Conservation (phyloP, 1,140 invertebrate genomes). For the Drusus annulatus region DNA sequence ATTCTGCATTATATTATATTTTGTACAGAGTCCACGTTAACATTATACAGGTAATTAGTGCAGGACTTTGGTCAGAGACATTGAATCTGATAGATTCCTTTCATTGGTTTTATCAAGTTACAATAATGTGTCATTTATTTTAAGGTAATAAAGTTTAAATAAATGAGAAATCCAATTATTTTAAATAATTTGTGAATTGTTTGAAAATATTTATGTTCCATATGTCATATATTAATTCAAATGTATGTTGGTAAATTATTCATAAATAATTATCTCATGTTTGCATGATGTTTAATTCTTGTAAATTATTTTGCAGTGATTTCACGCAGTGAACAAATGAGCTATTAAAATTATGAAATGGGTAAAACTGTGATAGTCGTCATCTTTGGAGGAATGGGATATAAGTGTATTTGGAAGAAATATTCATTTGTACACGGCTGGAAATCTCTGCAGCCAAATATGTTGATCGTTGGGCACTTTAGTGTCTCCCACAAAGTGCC, state of each 20-base stretch:
- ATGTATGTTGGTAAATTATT: slow-evolving; percentile 39
- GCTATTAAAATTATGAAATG: neutral
- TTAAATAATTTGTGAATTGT: slow-evolving; percentile 37
- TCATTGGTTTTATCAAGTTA: neutral
- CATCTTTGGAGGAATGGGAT: neutral
- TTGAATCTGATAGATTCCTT: too few relatives aligned
- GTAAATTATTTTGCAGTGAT: slow-evolving; percentile 45
- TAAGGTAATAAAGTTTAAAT: neutral
- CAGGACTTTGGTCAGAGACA: slow-evolving; percentile 26
- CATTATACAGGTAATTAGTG: slow-evolving; percentile 40
- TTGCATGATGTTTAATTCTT: slow-evolving; percentile 45
- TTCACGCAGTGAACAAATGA: slow-evolving; percentile 49
- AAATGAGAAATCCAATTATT: neutral
- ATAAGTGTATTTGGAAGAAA: slow-evolving; percentile 11
- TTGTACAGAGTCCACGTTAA: slow-evolving; percentile 52
- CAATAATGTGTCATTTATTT: neutral
- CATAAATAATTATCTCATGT: slow-evolving; percentile 46
- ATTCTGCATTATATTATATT: slow-evolving; percentile 54
- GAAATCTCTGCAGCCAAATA: slow-evolving; percentile 34
- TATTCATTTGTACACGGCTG: slow-evolving; percentile 43
- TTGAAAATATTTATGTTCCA: slow-evolving; percentile 26
- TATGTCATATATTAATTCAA: slow-evolving; percentile 31
- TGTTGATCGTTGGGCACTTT: slow-evolving; percentile 35
- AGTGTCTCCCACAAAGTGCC: slow-evolving; percentile 31
- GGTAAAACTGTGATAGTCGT: slow-evolving; percentile 46